These are phyloP conservation scores for Platalea minor DNA, from an alignment of 2,797 vertebrate species.

Conservation along the genomic window DNA sequence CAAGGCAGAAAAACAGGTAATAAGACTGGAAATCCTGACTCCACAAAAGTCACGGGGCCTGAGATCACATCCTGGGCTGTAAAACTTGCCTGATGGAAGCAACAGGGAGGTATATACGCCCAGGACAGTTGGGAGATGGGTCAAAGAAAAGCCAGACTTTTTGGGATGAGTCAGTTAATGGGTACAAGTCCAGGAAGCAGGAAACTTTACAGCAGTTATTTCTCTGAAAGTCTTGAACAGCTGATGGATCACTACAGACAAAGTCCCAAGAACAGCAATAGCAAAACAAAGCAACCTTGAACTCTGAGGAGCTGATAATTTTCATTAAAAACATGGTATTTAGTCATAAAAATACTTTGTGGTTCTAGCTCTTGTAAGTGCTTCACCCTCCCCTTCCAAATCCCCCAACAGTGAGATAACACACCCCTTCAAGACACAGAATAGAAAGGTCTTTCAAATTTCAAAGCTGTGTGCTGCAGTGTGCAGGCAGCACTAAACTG, in stretches of 20 bases:
- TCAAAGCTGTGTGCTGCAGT: slow-evolving; percentile 29
- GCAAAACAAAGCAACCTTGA: neutral
- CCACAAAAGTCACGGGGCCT: accelerated
- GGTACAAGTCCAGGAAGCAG: neutral
- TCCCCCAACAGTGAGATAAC: neutral
- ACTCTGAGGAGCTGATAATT: neutral
- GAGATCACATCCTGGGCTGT: neutral
- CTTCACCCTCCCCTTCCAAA: neutral
- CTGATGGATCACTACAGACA: neutral
- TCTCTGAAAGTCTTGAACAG: neutral
- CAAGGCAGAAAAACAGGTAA: neutral
- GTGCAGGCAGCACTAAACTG: neutral
- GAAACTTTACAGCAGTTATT: neutral
- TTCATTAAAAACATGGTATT: neutral
- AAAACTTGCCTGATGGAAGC: neutral
- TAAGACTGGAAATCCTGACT: neutral
- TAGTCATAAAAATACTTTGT: neutral
- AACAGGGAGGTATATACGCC: neutral
- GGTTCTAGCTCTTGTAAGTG: neutral
- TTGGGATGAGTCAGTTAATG: neutral
- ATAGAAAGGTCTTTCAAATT: slow-evolving; percentile 6
- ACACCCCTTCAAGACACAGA: neutral
- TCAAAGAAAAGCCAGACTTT: neutral
- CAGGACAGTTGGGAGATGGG: neutral
- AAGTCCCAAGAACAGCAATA: neutral